Evolutionary conservation across 2,888 invertebrate species (phyloP), one percentile per base, ranked within the genome.

Genomic region (Leucophenga montana): DNA sequence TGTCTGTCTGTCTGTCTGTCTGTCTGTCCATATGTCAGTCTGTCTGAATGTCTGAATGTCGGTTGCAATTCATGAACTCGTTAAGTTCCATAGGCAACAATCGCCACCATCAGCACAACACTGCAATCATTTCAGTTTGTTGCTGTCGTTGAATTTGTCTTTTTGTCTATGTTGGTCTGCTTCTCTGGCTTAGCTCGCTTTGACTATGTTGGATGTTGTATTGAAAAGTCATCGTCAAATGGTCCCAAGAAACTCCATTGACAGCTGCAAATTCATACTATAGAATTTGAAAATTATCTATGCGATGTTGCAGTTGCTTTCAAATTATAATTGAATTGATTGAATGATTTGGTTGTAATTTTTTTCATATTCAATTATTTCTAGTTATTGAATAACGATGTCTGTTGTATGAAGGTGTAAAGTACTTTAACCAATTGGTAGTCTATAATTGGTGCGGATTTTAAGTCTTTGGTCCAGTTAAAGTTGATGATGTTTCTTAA

Each of bases 271-370:
- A 33, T 22, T 56, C 44, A 27, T 22, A 57, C 44, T 16, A 33
- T 27, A 39, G n/a, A 16, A 50, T 50, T 50, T 50, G 50, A 50
- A n/a, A 6, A 68, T n/a, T 66, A 16, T 22, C 50, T 33, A 22
- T 16, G 18, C n/a, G 18, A 14, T 61, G 59, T 18, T 61, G 33
- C 39, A 33, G 46, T 70, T 68, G 77, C 59, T 70, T 73, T 79
- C 71, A 72, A 73, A 84, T 84, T 78, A 81, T 82, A 81, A 81
- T 81, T 80, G 81, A 81, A 81, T 75, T 79, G 75, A 73, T 70
- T 77, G 75, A 82, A 73, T 75, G 79, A 81, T 81, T 81, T 84
- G 76, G 75, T 75, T 79, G 77, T 82, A 83, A 84, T 84, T 82
- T 78, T 78, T 70, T 70, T 66, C 39, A 69, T 69, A 22, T 66